Conservation (phyloP, 2,113 vertebrate genomes). For the Pimephales promelas region DNA sequence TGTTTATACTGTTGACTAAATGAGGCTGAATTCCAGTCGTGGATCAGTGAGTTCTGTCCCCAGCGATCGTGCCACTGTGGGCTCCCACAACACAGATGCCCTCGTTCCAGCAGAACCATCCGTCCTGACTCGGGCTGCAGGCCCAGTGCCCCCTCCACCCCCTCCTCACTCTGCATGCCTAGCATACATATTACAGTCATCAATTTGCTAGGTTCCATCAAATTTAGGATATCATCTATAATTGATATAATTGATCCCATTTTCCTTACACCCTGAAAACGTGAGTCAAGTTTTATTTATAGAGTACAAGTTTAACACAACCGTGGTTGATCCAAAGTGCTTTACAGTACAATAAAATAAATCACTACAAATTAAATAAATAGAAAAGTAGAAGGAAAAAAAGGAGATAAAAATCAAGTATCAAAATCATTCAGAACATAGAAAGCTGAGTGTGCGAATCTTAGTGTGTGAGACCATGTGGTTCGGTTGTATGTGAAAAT, state of each 20-base stretch:
- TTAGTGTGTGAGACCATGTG: not conserved
- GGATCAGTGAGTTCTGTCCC: slow-evolving; percentile 69
- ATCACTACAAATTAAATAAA: too few relatives aligned
- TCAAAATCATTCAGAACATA: too few relatives aligned
- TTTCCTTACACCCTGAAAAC: not conserved
- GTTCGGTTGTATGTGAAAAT: not conserved
- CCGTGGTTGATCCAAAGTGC: too few relatives aligned
- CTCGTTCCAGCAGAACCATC: not conserved
- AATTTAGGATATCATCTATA: too few relatives aligned
- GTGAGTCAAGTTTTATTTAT: too few relatives aligned
- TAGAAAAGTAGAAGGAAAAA: too few relatives aligned
- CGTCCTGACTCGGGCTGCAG: not conserved
- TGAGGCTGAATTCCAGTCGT: slow-evolving; percentile 72
- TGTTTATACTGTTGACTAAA: slow-evolving; percentile 79
- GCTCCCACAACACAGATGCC: slow-evolving; percentile 31
- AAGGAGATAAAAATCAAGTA: too few relatives aligned
- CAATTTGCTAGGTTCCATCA: not conserved
- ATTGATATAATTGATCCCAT: not conserved
- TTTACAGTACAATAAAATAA: too few relatives aligned
- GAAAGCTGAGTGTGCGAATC: too few relatives aligned
- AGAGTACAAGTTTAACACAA: too few relatives aligned
- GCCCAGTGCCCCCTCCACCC: not conserved
- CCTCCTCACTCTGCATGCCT: not conserved
- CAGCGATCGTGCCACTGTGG: slow-evolving; percentile 65
- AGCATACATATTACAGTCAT: not conserved